These are phyloP conservation scores for Dysmachus trigonus DNA, from an alignment of 2,888 invertebrate genomes.

Conservation along the genomic window DNA sequence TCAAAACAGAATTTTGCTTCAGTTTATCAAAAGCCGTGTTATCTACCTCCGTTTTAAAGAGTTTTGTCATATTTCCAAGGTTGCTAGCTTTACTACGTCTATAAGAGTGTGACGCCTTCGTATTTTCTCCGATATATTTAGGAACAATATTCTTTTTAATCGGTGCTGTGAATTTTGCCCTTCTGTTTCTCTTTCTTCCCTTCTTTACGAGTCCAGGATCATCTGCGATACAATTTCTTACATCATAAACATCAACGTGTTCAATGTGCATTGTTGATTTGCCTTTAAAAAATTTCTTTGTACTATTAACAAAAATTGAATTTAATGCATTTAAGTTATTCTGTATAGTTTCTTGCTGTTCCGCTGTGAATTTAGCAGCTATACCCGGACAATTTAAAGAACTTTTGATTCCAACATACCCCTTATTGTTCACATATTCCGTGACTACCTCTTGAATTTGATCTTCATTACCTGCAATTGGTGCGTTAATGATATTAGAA, in stretches of 20 bases:
- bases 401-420: slow-evolving; percentile 30
- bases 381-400: background rate
- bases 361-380: background rate
- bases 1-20: background rate
- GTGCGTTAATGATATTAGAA: background rate
- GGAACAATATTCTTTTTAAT: background rate
- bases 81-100: background rate
- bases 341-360: background rate
- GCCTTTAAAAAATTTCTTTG: slow-evolving; percentile 3
- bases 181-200: background rate
- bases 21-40: background rate
- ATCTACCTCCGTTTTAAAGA: background rate
- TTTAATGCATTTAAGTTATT: slow-evolving; percentile 9
- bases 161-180: background rate
- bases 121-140: background rate
- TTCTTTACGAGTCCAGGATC: background rate
- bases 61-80: background rate
- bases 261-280: background rate
- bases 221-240: background rate
- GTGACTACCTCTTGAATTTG: background rate
- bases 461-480: slow-evolving; percentile 17
- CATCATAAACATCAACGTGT: background rate
- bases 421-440: slow-evolving; percentile 19
- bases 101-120: background rate
- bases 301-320: background rate